Evolutionary conservation across 2,113 vertebrate genomes (phyloP), one percentile per base, ranked within the genome.

Genomic region (Callipepla squamata): DNA sequence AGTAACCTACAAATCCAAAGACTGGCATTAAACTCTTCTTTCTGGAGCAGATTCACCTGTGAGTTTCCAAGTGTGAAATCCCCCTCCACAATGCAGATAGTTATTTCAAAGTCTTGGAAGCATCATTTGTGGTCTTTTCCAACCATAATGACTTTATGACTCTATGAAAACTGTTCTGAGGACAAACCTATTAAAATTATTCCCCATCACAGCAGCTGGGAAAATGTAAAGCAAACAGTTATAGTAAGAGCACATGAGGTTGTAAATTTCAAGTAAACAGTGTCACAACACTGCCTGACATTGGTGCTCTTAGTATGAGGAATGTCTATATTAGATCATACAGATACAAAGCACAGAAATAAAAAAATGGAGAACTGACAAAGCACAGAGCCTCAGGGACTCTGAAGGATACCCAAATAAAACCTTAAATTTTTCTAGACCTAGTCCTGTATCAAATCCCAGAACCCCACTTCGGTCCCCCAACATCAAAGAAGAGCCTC

Each of bases 1-100:
- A 90, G 68, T 78, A 75, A 75, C 82, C 82, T 91, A 85, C 82
- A 91, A 95, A 85, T 58, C 59, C 85, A 48, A 70, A 91, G 58
- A 80, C 18, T 0, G 0, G 28, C 28, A 34, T 78, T 86, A 51
- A 91, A 80, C 48, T 94, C 45, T 58, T 7, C 66, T 85, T 79
- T 85, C 47, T 61, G 50, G 70, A 42, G 38, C 80, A 81, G 62
- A 51, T 44, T 69, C 3, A 2, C 23, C n/a, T 4, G 0, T 44
- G 62, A 70, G 30, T 73, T 38, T 68, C 50, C 50, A 3, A 4
- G 53, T 32, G 25, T 57, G 48, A 69, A 11, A 48, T 47, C 21
- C 34, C 22, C 34, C 7, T 73, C 38, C 32, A 48, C 1, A 1
- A 13, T 7, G 5, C 45, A 48, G 66, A 20, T 50, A 7, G 42